Evolutionary conservation across 1,140 invertebrate species (phyloP).

Genomic region (Cherax destructor): DNA sequence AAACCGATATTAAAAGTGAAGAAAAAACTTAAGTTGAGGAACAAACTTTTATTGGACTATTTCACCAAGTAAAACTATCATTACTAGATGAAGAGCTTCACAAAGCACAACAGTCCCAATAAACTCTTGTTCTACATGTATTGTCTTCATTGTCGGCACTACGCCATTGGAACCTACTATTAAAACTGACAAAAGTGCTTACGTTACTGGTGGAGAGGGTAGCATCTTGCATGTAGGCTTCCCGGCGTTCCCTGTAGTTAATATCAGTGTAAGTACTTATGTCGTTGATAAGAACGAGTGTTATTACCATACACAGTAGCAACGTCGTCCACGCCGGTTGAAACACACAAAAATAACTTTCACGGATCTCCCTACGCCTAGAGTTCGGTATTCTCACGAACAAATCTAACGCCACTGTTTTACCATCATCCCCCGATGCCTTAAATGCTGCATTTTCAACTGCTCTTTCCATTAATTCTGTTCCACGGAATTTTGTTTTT

Average conservation of each 20-base stretch:
- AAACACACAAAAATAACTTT: background rate
- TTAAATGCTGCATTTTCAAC: background rate
- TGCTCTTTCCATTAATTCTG: background rate
- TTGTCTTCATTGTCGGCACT: too few species aligned
- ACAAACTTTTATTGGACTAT: too few species aligned
- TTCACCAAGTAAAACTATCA: too few species aligned
- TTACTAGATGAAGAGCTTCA: too few species aligned
- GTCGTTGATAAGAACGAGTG: conserved; percentile 42
- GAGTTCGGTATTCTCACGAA: background rate
- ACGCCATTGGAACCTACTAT: too few species aligned
- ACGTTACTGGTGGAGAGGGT: background rate
- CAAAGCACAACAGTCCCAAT: too few species aligned
- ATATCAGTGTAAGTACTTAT: conserved; percentile 30
- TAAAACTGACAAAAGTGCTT: background rate
- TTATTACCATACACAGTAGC: conserved; percentile 22
- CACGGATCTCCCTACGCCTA: background rate
- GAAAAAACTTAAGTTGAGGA: too few species aligned
- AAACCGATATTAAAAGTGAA: too few species aligned
- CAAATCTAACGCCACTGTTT: background rate
- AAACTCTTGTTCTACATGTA: too few species aligned
- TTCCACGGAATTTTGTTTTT: background rate
- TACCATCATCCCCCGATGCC: background rate
- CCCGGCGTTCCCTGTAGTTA: background rate
- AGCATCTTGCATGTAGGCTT: background rate
- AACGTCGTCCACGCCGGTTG: background rate